These are phyloP conservation scores for Pipistrellus pipistrellus DNA, from an alignment of 2,797 vertebrate species.

Conservation along the genomic window DNA sequence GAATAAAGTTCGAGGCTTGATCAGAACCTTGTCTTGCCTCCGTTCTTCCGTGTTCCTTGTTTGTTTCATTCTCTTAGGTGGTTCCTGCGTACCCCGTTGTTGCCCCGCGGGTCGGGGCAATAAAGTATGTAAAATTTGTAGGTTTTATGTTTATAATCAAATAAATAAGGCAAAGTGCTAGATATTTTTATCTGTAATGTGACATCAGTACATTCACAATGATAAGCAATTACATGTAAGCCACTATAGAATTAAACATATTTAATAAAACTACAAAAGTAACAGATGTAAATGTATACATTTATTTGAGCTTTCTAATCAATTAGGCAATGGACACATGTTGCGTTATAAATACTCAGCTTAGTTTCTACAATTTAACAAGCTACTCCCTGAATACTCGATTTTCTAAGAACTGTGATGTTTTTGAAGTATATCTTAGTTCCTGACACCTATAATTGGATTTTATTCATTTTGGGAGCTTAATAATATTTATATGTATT, in stretches of 20 bases:
- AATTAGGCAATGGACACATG: not conserved
- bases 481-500: not conserved
- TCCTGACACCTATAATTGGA: not conserved
- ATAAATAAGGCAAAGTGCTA: not conserved
- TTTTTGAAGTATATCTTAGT: not conserved
- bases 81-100: too few species aligned
- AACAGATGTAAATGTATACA: not conserved
- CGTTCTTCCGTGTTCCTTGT: too few species aligned
- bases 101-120: too few species aligned
- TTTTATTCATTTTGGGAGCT: not conserved
- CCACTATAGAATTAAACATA: not conserved
- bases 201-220: not conserved
- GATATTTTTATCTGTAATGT: not conserved
- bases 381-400: not conserved
- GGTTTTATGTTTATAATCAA: not conserved
- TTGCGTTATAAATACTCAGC: not conserved
- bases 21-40: too few species aligned
- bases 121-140: not conserved
- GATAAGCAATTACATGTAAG: not conserved
- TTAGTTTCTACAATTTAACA: not conserved
- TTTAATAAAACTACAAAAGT: not conserved
- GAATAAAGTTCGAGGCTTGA: too few species aligned
- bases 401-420: not conserved
- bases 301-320: not conserved
- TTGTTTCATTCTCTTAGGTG: too few species aligned